phyloP scores from a whole-genome alignment of 1,140 invertebrate genomes.

The Heliothis subflexa region DNA sequence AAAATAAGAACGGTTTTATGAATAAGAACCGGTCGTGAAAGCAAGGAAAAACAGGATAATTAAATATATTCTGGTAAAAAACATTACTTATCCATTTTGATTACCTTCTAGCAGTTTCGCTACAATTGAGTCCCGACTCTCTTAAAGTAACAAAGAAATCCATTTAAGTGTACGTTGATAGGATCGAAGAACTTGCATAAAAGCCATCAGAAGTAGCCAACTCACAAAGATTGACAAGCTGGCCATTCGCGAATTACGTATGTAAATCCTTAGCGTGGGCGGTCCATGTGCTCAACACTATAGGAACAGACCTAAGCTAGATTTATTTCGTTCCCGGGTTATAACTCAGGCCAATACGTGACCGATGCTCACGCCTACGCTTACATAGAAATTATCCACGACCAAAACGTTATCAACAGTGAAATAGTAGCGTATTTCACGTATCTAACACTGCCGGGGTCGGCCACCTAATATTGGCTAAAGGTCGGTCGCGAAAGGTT shows the following conservation, averaged over 20 bases:
- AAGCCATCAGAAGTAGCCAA: conserved; percentile 1
- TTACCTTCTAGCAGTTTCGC: background rate
- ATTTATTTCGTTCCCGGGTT: conserved; percentile 77
- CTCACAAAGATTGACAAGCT: conserved; percentile 29
- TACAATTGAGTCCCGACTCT: background rate
- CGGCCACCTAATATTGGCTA: conserved; percentile 71
- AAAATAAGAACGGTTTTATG: background rate
- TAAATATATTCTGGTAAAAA: background rate
- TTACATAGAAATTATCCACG: conserved; percentile 60
- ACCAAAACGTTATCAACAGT: conserved; percentile 57
- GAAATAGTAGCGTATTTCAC: conserved; percentile 56
- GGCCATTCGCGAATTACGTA: conserved; percentile 56
- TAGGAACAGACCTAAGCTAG: conserved; percentile 63
- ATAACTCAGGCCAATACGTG: conserved; percentile 81
- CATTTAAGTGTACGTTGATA: no score
- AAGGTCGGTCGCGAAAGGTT: conserved; percentile 78
- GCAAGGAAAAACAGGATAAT: background rate
- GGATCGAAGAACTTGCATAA: background rate
- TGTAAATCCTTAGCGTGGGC: conserved; percentile 62
- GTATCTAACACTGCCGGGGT: conserved; percentile 73
- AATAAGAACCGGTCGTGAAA: background rate
- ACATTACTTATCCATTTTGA: background rate
- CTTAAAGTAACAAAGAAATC: background rate
- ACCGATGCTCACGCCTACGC: conserved; percentile 81
- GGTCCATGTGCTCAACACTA: conserved; percentile 58